Percentiles rank a stretch among this genome's conserved stretches.
Conservation (phyloP, 2,888 invertebrate genomes). For the Amiota mariae region DNA sequence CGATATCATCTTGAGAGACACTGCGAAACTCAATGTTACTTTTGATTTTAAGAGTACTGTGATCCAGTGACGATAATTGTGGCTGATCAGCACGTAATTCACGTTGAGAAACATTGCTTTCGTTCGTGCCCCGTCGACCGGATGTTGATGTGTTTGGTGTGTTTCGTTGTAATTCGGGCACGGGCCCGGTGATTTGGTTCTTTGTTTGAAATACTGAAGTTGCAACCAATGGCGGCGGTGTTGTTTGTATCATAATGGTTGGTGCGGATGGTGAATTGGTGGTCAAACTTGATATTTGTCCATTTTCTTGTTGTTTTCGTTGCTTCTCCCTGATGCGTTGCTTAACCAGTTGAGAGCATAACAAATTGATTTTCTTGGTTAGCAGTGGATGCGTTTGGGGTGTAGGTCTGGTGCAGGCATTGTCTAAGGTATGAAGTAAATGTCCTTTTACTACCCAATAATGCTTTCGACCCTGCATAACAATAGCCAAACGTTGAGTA, state of each 20-base stretch:
- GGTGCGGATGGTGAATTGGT: neutral
- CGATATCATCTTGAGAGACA: constrained; percentile 57
- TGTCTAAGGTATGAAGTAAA: constrained; percentile 60
- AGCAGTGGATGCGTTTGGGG: constrained; percentile 71
- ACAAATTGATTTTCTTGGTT: constrained; percentile 69
- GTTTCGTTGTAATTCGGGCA: neutral
- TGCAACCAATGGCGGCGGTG: constrained; percentile 3
- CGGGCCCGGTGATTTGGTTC: neutral
- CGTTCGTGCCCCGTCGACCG: no score
- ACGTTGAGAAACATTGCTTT: neutral
- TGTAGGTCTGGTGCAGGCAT: constrained; percentile 70
- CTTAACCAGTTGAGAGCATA: constrained; percentile 69
- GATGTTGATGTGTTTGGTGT: no score
- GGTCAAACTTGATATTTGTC: constrained; percentile 6
- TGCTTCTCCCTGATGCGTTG: constrained; percentile 65
- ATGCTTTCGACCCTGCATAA: constrained; percentile 66
- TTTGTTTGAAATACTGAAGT: neutral
- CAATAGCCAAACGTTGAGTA: constrained; percentile 65
- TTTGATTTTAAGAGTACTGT: constrained; percentile 52
- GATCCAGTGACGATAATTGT: neutral
- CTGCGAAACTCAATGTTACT: constrained; percentile 66
- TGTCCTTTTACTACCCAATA: constrained; percentile 70
- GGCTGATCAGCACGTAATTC: neutral
- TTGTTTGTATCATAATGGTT: neutral
- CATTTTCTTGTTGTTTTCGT: constrained; percentile 36